Evolutionary conservation across 1,140 invertebrate species (phyloP).

Genomic region (Aphis craccivora): DNA sequence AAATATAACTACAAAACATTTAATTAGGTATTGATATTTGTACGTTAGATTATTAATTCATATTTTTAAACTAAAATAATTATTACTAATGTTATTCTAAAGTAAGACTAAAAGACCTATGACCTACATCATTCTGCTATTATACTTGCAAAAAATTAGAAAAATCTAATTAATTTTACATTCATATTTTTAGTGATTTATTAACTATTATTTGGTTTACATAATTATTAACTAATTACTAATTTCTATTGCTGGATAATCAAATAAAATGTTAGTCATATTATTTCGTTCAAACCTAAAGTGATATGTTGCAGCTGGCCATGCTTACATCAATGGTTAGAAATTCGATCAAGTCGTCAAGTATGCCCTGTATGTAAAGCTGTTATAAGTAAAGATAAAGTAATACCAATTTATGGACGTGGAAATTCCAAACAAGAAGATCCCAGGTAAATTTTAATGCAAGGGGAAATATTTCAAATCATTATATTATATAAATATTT

Average conservation of each 20-base stretch:
- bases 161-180: not conserved
- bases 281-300: not conserved
- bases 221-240: not conserved
- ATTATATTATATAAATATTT: not conserved
- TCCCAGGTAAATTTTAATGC: conserved; percentile 74
- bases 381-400: conserved; percentile 95
- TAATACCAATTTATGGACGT: conserved; percentile 96
- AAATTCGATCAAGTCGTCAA: conserved; percentile 89
- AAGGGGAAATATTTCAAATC: not conserved
- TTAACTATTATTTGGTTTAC: not conserved
- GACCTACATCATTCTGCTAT: not conserved
- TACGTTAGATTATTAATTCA: not conserved
- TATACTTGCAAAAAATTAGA: not conserved
- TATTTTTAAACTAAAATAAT: not conserved
- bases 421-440: conserved; percentile 89
- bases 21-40: not conserved
- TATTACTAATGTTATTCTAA: not conserved
- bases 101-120: not conserved
- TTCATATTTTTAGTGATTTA: not conserved
- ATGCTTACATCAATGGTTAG: conserved; percentile 97
- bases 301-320: conserved; percentile 83
- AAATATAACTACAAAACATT: not conserved
- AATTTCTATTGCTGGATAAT: not conserved
- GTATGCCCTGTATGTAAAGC: conserved; percentile 99
- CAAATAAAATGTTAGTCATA: not conserved